A percentile compares a stretch with the other conserved stretches of the same genome.
Evolutionary conservation across 23 tunicate genomes (phyloP).

Genomic region (Botrylloides violaceus): DNA sequence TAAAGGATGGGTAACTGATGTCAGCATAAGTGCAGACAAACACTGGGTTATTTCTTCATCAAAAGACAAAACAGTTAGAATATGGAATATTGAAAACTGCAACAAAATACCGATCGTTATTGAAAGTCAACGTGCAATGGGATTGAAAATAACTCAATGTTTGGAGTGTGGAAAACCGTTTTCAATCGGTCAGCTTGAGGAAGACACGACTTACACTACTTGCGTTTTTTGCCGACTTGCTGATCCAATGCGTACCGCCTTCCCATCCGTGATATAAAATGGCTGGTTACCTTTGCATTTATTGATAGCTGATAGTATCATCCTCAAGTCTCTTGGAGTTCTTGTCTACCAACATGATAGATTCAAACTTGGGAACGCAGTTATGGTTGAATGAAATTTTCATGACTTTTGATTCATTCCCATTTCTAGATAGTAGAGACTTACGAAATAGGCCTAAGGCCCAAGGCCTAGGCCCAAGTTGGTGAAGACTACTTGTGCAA

Average conservation of each 20-base stretch:
- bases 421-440: too few relatives aligned
- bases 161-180: slow-evolving; percentile 61
- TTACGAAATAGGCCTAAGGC: too few relatives aligned
- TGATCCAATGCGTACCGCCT: slow-evolving; percentile 46
- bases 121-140: slow-evolving; percentile 60
- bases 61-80: slow-evolving; percentile 61
- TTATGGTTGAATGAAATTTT: too few relatives aligned
- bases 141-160: slow-evolving; percentile 64
- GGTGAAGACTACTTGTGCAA: too few relatives aligned
- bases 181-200: slow-evolving; percentile 60
- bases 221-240: slow-evolving; percentile 84
- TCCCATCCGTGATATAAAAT: slow-evolving; percentile 27
- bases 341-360: too few relatives aligned
- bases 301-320: neutral
- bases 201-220: slow-evolving; percentile 18
- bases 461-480: too few relatives aligned
- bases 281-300: neutral
- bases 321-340: too few relatives aligned
- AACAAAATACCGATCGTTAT: slow-evolving; percentile 74
- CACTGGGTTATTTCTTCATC: slow-evolving; percentile 69
- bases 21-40: slow-evolving; percentile 56
- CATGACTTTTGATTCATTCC: too few relatives aligned
- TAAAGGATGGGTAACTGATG: slow-evolving; percentile 77
- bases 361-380: too few relatives aligned
- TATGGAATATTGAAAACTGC: slow-evolving; percentile 75